Evolutionary conservation across 92 coral and sea anemone species (phyloP).

Genomic region (Zoanthus solanderi): DNA sequence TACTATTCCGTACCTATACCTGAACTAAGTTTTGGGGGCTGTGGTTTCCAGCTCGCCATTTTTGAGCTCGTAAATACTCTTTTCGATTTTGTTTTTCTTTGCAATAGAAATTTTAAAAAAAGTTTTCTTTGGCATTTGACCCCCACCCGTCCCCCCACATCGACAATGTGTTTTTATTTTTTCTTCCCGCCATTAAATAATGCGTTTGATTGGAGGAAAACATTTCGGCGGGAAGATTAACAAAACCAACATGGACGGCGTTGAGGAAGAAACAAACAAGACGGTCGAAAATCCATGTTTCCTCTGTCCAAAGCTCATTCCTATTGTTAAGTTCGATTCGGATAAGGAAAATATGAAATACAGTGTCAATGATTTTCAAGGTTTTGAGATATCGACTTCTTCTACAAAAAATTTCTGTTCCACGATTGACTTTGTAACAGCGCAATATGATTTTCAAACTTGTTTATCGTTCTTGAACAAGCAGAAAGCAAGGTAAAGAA

Average conservation of each 20-base stretch:
- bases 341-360: conserved; percentile 25
- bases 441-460: not conserved
- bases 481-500: conserved; percentile 23
- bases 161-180: no score
- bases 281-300: not conserved
- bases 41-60: no score
- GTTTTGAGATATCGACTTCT: not conserved
- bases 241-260: conserved; percentile 30
- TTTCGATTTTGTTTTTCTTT: no score
- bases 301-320: not conserved
- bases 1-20: no score
- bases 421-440: not conserved
- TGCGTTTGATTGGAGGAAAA: conserved; percentile 21
- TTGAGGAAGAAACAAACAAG: not conserved
- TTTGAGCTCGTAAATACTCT: no score
- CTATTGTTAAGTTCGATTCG: not conserved
- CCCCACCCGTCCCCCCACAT: no score
- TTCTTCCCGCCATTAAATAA: no score
- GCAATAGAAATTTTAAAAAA: no score
- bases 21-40: no score
- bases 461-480: conserved; percentile 12
- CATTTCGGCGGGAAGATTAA: conserved; percentile 42
- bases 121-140: no score
- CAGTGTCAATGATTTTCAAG: not conserved
- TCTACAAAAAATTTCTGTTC: not conserved